Evolutionary conservation across 2,113 vertebrate genomes (phyloP).

Genomic region (Onychostoma macrolepis): DNA sequence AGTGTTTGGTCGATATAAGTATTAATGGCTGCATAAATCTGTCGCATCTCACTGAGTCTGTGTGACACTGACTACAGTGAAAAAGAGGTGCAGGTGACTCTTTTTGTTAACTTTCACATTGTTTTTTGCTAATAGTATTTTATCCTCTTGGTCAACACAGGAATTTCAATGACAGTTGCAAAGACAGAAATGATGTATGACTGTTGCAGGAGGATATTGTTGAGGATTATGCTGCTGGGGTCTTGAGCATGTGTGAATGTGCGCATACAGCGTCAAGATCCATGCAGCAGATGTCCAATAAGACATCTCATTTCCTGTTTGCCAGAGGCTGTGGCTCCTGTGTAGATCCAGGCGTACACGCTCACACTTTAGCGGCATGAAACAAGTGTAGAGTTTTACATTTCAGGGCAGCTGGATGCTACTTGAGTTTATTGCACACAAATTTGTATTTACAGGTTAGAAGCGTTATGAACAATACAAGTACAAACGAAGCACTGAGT

Average conservation of each 20-base stretch:
- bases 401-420: background rate
- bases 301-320: slow-evolving; percentile 54
- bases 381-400: background rate
- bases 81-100: background rate
- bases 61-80: background rate
- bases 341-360: background rate
- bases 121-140: background rate
- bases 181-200: background rate
- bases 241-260: background rate
- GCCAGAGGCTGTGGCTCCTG: slow-evolving; percentile 28
- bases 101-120: background rate
- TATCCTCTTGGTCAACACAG: background rate
- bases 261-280: background rate
- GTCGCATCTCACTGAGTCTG: background rate
- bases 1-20: background rate
- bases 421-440: background rate
- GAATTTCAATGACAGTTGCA: background rate
- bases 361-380: slow-evolving; percentile 4
- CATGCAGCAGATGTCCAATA: slow-evolving; percentile 44
- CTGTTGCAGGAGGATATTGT: background rate
- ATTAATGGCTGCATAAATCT: background rate
- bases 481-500: background rate
- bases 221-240: background rate
- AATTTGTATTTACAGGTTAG: background rate
- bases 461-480: background rate